A percentile compares a stretch with the other conserved stretches of the same genome.
phyloP scores from a whole-genome alignment of 2,113 vertebrate genomes.

The Mustelus asterias region DNA sequence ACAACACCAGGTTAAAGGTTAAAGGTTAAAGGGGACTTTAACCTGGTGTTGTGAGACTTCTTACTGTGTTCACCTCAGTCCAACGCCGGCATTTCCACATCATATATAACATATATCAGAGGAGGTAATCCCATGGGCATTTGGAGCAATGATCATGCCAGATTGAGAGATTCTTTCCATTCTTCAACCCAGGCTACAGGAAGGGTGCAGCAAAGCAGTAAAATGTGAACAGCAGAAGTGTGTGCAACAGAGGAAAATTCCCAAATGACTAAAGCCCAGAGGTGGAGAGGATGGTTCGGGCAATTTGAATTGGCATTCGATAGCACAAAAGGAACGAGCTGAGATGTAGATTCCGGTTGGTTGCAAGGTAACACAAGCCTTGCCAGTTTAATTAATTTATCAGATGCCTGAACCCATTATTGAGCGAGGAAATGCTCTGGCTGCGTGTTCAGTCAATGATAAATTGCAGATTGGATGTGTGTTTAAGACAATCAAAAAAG shows the following conservation, averaged over 20 bases:
- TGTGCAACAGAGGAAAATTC: neutral
- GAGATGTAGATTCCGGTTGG: neutral
- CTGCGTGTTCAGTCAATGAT: neutral
- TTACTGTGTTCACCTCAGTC: too few species aligned
- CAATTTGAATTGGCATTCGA: too few species aligned
- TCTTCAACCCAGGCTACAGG: neutral
- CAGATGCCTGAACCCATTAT: neutral
- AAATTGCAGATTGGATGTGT: neutral
- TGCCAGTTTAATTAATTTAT: neutral
- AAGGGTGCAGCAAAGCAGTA: neutral
- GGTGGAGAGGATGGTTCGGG: too few species aligned
- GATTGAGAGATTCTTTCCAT: neutral
- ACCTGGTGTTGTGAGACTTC: too few species aligned
- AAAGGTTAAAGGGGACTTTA: too few species aligned
- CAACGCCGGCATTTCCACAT: too few species aligned
- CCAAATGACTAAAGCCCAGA: too few species aligned
- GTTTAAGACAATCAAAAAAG: neutral
- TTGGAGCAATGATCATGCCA: neutral
- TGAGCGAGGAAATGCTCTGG: neutral
- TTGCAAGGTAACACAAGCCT: neutral
- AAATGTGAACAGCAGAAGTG: neutral
- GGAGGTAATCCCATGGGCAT: neutral
- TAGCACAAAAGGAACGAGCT: neutral
- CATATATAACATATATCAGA: neutral
- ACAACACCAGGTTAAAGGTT: too few species aligned